phyloP scores from a whole-genome alignment of 2,888 invertebrate genomes.

The Drosophila multiciliata region DNA sequence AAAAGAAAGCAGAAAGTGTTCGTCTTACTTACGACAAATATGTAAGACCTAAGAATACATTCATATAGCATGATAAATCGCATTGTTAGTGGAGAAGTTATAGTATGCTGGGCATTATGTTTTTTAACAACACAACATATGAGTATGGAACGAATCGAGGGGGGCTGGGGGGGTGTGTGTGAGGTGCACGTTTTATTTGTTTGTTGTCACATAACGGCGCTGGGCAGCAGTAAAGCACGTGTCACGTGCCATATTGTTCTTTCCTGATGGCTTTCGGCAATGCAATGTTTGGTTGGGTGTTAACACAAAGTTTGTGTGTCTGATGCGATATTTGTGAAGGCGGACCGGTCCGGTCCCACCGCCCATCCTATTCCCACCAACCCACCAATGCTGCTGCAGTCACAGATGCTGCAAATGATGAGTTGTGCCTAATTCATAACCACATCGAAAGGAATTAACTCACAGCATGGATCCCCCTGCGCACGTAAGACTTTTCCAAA shows the following conservation, averaged over 20 bases:
- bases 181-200: conserved; percentile 72
- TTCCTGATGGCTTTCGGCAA: conserved; percentile 59
- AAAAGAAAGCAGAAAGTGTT: conserved; percentile 12
- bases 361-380: conserved; percentile 37
- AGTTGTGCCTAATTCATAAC: conserved; percentile 83
- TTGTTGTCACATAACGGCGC: conserved; percentile 62
- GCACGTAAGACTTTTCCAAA: conserved; percentile 26
- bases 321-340: conserved; percentile 57
- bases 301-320: conserved; percentile 75
- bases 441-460: conserved; percentile 83
- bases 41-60: conserved; percentile 20
- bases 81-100: conserved; percentile 29
- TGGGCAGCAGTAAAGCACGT: conserved; percentile 67
- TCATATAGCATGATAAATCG: conserved; percentile 32
- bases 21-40: neutral
- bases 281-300: conserved; percentile 61
- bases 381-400: conserved; percentile 23
- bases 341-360: conserved; percentile 33
- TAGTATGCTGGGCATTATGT: conserved; percentile 25
- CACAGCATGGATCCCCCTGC: conserved; percentile 68
- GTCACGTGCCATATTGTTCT: conserved; percentile 80
- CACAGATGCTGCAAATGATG: conserved; percentile 83
- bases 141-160: conserved; percentile 24
- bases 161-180: conserved; percentile 11
- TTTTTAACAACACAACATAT: conserved; percentile 39